Conservation (phyloP, 2,797 vertebrate genomes). For the Aldrovandia affinis region DNA sequence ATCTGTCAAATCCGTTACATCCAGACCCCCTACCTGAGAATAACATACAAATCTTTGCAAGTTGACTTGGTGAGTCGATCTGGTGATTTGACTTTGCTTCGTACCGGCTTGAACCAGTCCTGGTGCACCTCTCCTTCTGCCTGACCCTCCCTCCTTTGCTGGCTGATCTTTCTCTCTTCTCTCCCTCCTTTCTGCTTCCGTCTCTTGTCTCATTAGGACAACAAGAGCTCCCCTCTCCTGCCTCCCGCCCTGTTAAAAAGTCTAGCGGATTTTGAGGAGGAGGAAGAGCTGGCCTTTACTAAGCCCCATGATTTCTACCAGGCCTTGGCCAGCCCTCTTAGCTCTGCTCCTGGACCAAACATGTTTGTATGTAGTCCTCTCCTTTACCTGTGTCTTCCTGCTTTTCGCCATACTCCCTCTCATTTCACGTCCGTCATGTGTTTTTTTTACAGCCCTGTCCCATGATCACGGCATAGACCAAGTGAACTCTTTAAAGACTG, state of each 20-base stretch:
- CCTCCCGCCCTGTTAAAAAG: constrained; percentile 99
- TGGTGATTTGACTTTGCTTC: neutral
- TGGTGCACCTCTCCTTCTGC: constrained; percentile 39
- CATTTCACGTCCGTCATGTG: constrained; percentile 20
- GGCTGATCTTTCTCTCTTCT: constrained; percentile 49
- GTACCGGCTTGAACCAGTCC: constrained; percentile 33
- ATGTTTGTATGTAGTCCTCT: constrained; percentile 97
- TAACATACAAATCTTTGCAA: neutral
- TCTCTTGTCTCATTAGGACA: constrained; percentile 84
- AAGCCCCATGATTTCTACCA: constrained; percentile 99
- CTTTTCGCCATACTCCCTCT: constrained; percentile 12
- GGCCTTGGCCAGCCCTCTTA: constrained; percentile 93
- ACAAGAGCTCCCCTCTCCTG: constrained; percentile 97
- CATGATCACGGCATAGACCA: neutral
- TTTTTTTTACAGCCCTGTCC: constrained; percentile 22
- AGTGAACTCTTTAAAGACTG: neutral
- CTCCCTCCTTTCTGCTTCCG: constrained; percentile 72
- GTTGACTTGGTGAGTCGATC: too few relatives aligned
- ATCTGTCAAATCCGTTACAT: neutral
- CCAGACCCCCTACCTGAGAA: neutral
- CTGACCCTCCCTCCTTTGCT: constrained; percentile 41
- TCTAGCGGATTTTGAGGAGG: constrained; percentile 98
- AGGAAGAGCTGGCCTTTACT: constrained; percentile 97
- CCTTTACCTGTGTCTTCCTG: constrained; percentile 43
- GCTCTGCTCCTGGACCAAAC: constrained; percentile 94